Conservation (phyloP, 2,888 invertebrate species). For the Lochmaea capreae region DNA sequence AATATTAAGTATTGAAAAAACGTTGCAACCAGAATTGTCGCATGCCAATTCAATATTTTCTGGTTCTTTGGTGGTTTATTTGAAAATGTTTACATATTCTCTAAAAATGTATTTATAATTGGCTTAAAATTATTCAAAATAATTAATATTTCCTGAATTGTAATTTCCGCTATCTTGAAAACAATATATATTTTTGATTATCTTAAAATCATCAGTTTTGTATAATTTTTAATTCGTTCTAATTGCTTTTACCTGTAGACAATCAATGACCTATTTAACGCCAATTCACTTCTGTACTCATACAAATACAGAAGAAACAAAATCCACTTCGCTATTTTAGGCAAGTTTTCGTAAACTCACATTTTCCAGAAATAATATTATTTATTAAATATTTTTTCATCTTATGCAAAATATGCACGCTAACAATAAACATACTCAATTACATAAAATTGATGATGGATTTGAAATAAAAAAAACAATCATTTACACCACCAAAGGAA, state of each 20-base stretch:
- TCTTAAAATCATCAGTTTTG: neutral
- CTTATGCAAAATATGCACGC: neutral
- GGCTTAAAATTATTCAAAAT: no score
- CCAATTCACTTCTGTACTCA: neutral
- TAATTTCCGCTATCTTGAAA: neutral
- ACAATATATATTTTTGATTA: neutral
- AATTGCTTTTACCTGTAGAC: neutral
- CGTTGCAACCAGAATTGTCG: conserved; percentile 1
- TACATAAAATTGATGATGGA: conserved; percentile 6
- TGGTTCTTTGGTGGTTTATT: neutral
- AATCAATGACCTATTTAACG: neutral
- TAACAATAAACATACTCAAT: neutral
- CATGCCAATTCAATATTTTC: neutral
- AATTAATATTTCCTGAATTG: neutral
- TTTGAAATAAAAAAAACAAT: neutral
- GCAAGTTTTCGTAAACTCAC: no score
- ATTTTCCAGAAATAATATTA: neutral
- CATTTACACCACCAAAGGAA: conserved; percentile 19
- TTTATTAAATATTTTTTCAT: neutral
- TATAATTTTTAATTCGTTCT: neutral
- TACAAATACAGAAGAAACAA: neutral
- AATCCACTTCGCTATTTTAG: neutral
- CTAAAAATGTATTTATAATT: no score
- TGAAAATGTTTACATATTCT: neutral
- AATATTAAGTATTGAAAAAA: neutral